phyloP scores from a whole-genome alignment of 2,888 invertebrate genomes.

The Leptopterna dolabrata region DNA sequence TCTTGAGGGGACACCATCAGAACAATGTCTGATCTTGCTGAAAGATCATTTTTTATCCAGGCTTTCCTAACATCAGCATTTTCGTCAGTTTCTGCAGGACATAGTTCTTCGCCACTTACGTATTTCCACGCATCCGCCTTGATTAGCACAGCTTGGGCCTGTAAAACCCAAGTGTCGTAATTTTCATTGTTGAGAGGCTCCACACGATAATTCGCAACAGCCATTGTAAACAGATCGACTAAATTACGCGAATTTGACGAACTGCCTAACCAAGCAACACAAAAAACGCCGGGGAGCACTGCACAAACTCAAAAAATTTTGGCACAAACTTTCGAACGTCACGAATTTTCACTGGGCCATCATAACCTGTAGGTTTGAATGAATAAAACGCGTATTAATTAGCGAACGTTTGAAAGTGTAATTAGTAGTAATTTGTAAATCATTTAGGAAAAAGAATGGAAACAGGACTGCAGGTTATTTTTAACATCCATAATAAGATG shows the following conservation, averaged over 20 bases:
- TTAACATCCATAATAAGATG: too few species aligned
- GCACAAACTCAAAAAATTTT: not conserved
- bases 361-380: constrained; percentile 16
- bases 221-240: constrained; percentile 15
- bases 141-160: constrained; percentile 39
- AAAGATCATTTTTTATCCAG: constrained; percentile 29
- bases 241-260: not conserved
- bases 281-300: not conserved
- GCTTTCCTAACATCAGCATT: not conserved
- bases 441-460: too few species aligned
- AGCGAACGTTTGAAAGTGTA: not conserved
- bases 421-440: too few species aligned
- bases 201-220: not conserved
- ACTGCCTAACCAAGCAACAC: constrained; percentile 25
- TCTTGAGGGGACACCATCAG: constrained; percentile 59
- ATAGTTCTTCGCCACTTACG: constrained; percentile 17
- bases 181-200: constrained; percentile 44
- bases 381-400: not conserved
- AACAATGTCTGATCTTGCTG: constrained; percentile 34
- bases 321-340: not conserved
- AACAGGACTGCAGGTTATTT: too few species aligned
- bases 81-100: constrained; percentile 7
- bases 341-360: constrained; percentile 21
- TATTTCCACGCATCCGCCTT: constrained; percentile 23
- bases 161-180: constrained; percentile 40